Percentiles rank a stretch among this genome's conserved stretches.
These are phyloP conservation scores for Solenopsis fugax DNA, from an alignment of 1,140 invertebrate species.

Conservation along the genomic window DNA sequence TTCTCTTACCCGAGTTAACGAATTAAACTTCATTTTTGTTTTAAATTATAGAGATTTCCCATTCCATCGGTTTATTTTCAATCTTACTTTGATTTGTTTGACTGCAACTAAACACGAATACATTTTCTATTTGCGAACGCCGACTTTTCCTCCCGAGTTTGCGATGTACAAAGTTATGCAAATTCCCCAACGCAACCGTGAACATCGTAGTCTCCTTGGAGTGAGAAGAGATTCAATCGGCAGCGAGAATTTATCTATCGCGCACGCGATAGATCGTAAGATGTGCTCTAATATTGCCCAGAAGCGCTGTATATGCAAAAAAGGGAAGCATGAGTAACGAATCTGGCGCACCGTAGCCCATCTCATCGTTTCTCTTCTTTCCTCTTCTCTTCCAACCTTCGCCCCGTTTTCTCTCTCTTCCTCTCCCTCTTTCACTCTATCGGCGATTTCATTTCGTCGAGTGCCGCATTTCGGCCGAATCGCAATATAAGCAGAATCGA, in stretches of 20 bases:
- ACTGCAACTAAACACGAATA: not conserved
- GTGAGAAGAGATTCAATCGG: constrained; percentile 26
- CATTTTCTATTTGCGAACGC: not conserved
- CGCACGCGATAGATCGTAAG: constrained; percentile 6
- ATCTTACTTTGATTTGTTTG: constrained; percentile 7
- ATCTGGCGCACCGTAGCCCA: not conserved
- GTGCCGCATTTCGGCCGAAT: not conserved
- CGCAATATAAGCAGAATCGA: constrained; percentile 17
- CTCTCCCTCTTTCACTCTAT: constrained; percentile 38
- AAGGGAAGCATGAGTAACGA: constrained; percentile 26
- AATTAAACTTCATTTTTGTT: not conserved
- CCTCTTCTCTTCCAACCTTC: not conserved
- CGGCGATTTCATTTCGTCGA: constrained; percentile 36
- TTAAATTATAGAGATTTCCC: not conserved
- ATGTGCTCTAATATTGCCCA: constrained; percentile 29
- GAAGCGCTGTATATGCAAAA: constrained; percentile 9
- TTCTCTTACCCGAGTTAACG: not conserved
- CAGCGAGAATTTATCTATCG: constrained; percentile 19
- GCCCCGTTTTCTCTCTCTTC: not conserved
- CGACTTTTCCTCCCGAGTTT: not conserved
- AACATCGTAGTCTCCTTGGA: not conserved
- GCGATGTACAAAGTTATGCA: not conserved
- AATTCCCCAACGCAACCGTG: not conserved
- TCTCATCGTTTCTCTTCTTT: not conserved
- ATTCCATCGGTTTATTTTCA: not conserved